Evolutionary conservation across 2,888 invertebrate genomes (phyloP).

Genomic region (Steromphala cineraria): DNA sequence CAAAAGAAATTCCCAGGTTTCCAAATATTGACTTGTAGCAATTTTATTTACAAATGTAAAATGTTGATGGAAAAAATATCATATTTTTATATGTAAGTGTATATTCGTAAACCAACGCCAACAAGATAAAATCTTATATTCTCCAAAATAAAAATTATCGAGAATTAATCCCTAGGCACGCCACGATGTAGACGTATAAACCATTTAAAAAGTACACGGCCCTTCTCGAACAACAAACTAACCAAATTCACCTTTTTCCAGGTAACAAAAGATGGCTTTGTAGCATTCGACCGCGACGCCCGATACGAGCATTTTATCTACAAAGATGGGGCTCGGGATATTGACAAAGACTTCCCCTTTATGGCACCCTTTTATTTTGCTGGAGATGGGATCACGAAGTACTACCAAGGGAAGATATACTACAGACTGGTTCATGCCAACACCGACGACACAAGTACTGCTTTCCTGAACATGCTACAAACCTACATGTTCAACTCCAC

Average conservation of each 20-base stretch:
- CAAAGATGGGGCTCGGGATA: conserved; percentile 33
- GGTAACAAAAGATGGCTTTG: conserved; percentile 52
- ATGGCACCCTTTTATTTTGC: conserved; percentile 56
- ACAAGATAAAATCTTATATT: no score
- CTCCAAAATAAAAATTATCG: no score
- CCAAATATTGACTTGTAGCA: no score
- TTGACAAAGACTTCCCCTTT: conserved; percentile 47
- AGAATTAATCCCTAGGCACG: no score
- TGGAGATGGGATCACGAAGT: conserved; percentile 22
- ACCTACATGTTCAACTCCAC: conserved; percentile 79
- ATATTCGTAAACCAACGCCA: no score
- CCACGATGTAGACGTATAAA: no score
- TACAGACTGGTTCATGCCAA: conserved; percentile 19
- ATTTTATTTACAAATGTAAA: no score
- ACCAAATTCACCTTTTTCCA: conserved; percentile 27
- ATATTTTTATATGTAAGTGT: no score
- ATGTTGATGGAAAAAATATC: no score
- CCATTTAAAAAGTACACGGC: no score
- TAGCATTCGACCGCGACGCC: conserved; percentile 37
- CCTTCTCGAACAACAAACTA: no score
- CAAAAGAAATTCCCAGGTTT: no score
- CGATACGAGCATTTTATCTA: conserved; percentile 32
- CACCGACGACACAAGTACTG: neutral
- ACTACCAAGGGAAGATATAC: conserved; percentile 33
- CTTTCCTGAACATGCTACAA: conserved; percentile 33